phyloP scores from a whole-genome alignment of 2,888 invertebrate species.

The Cerastoderma edule region DNA sequence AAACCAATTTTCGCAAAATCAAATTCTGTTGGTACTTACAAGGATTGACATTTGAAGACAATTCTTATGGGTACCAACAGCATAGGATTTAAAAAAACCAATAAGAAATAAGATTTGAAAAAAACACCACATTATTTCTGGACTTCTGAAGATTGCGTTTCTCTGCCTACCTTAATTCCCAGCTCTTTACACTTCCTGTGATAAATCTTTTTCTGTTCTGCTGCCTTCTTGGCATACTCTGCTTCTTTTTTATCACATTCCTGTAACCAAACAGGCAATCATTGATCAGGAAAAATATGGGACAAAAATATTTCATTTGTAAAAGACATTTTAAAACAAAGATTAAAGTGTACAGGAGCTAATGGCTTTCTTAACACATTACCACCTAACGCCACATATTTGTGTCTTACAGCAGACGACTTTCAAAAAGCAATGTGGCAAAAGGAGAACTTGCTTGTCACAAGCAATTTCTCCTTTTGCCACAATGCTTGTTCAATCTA shows the following conservation, averaged over 20 bases:
- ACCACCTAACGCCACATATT: neutral
- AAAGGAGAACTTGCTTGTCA: neutral
- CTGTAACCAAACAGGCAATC: conserved; percentile 83
- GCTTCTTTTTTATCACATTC: conserved; percentile 92
- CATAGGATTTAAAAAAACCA: no score
- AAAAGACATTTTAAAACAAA: no score
- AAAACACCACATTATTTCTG: no score
- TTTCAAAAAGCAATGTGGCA: neutral
- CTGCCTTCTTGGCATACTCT: conserved; percentile 92
- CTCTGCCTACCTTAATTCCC: conserved; percentile 86
- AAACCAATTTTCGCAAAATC: no score
- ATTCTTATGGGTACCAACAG: no score
- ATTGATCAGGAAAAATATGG: neutral
- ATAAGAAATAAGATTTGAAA: no score
- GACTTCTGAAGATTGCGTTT: no score
- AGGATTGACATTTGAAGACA: no score
- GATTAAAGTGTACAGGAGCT: no score
- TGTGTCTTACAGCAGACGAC: neutral
- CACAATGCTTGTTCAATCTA: neutral
- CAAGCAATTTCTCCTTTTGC: neutral
- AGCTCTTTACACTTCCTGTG: conserved; percentile 91
- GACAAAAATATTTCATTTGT: neutral
- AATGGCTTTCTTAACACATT: no score
- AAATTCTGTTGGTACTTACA: no score
- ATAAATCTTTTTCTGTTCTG: conserved; percentile 91